Evolutionary conservation across 2,113 vertebrate species (phyloP).

Genomic region (Rhinoderma darwinii): DNA sequence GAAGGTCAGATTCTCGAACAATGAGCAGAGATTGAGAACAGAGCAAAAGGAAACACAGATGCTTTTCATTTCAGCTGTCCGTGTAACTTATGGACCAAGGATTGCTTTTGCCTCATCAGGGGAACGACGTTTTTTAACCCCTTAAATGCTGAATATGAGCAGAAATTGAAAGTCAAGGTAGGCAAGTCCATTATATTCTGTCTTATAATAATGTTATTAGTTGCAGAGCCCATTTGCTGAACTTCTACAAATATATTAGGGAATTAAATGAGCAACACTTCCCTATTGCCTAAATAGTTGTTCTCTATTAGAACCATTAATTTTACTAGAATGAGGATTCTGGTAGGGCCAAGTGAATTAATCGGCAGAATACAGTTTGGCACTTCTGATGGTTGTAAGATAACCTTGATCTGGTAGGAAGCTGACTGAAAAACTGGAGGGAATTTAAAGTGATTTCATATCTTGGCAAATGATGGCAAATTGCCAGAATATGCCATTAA

Average conservation of each 20-base stretch:
- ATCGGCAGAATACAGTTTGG: too few species aligned
- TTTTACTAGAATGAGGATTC: too few species aligned
- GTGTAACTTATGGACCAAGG: constrained; percentile 40
- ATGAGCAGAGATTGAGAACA: constrained; percentile 42
- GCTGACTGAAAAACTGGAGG: background rate
- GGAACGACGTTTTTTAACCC: constrained; percentile 7
- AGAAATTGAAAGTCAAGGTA: background rate
- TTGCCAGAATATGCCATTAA: background rate
- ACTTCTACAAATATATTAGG: background rate
- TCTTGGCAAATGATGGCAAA: background rate
- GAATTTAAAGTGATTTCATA: background rate
- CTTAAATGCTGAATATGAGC: background rate
- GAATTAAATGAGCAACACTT: too few species aligned
- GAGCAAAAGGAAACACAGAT: constrained; percentile 49
- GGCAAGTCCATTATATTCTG: background rate
- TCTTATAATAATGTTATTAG: background rate
- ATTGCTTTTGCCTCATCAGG: constrained; percentile 16
- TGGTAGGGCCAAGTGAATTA: too few species aligned
- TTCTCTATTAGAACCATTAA: too few species aligned
- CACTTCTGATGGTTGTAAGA: background rate
- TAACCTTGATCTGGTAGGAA: background rate
- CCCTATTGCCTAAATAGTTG: too few species aligned
- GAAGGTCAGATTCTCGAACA: constrained; percentile 52
- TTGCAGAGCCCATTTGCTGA: background rate
- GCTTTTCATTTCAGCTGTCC: constrained; percentile 52